phyloP scores from a whole-genome alignment of 2,797 vertebrate species.

The Hyperoplus immaculatus region DNA sequence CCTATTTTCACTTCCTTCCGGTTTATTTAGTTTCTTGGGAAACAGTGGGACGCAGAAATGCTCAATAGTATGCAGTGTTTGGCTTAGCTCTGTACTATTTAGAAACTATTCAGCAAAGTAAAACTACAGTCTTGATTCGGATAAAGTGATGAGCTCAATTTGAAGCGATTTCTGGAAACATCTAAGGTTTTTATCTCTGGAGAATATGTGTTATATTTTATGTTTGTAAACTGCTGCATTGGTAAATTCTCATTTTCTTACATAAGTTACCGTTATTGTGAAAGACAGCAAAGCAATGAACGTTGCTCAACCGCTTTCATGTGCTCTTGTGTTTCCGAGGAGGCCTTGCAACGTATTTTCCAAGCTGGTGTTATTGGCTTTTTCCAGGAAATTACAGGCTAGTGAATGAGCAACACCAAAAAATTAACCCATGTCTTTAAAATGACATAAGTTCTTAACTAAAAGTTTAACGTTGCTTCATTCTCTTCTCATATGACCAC shows the following conservation, averaged over 20 bases:
- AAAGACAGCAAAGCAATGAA: conserved; percentile 2
- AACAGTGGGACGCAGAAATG: neutral
- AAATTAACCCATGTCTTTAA: neutral
- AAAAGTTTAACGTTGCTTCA: neutral
- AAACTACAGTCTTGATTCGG: neutral
- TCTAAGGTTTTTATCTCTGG: neutral
- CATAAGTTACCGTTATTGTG: conserved; percentile 12
- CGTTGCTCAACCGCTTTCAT: neutral
- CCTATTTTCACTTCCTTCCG: neutral
- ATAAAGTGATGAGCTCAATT: neutral
- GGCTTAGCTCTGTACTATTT: neutral
- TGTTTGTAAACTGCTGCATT: neutral
- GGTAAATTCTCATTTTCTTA: neutral
- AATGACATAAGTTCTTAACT: conserved; percentile 7
- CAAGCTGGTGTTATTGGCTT: neutral
- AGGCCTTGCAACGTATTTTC: conserved; percentile 6
- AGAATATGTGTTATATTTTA: neutral
- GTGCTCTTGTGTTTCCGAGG: neutral
- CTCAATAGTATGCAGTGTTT: neutral
- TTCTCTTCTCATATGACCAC: neutral
- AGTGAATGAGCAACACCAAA: neutral
- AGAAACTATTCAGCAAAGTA: neutral
- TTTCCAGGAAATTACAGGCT: conserved; percentile 8
- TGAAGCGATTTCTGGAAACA: conserved; percentile 16
- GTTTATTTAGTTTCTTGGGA: neutral